Evolutionary conservation across 2,888 invertebrate species (phyloP).

Genomic region (Sturmia bella): DNA sequence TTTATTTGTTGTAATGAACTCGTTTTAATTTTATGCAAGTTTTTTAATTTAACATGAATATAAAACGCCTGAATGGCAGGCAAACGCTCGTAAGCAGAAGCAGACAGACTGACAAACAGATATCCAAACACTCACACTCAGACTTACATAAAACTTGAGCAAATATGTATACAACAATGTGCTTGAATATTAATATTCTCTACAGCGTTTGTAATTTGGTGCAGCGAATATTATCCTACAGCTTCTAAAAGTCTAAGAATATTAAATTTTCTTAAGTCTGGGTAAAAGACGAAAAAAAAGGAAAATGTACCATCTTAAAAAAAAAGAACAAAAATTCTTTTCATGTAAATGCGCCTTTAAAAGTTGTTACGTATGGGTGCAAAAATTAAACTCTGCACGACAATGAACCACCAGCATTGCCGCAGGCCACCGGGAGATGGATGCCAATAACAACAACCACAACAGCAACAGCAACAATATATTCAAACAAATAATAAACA

Average conservation of each 20-base stretch:
- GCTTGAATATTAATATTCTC: slow-evolving; percentile 58
- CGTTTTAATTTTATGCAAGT: slow-evolving; percentile 63
- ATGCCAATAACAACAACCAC: slow-evolving; percentile 45
- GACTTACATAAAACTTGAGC: slow-evolving; percentile 37
- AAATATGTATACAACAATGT: slow-evolving; percentile 61
- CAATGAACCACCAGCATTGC: slow-evolving; percentile 55
- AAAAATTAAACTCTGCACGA: slow-evolving; percentile 37
- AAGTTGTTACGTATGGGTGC: slow-evolving; percentile 43
- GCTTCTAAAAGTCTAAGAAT: slow-evolving; percentile 32
- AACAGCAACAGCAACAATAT: slow-evolving; percentile 35
- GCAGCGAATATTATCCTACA: slow-evolving; percentile 14
- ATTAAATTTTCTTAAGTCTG: slow-evolving; percentile 16
- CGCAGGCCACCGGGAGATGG: slow-evolving; percentile 61
- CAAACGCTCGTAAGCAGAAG: neutral
- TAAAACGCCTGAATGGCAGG: neutral
- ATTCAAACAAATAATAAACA: slow-evolving; percentile 41
- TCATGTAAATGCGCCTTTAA: slow-evolving; percentile 51
- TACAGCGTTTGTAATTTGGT: slow-evolving; percentile 2
- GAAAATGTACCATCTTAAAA: slow-evolving; percentile 12
- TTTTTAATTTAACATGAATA: slow-evolving; percentile 50
- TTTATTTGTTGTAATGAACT: slow-evolving; percentile 57
- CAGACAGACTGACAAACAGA: neutral
- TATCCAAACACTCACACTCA: neutral
- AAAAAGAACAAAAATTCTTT: slow-evolving; percentile 37
- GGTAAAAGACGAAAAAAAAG: neutral